Evolutionary conservation across 1,140 invertebrate species (phyloP).

Genomic region (Caenorhabditis inopinata): DNA sequence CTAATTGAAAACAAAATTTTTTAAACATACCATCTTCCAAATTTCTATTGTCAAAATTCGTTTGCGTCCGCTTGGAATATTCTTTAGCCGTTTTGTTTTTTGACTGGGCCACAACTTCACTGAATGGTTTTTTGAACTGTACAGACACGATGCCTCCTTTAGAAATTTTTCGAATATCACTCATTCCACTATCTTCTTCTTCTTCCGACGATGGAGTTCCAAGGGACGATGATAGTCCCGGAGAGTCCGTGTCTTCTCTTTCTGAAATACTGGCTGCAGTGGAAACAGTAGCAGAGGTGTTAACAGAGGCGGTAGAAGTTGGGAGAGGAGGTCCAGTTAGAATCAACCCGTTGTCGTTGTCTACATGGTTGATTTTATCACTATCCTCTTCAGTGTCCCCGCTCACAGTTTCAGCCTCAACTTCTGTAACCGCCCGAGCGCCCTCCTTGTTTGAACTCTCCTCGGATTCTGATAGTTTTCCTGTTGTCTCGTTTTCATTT

Average conservation of each 20-base stretch:
- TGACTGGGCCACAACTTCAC: neutral
- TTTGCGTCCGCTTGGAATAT: neutral
- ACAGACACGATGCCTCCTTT: neutral
- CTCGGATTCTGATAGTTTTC: neutral
- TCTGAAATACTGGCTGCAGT: neutral
- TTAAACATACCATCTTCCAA: neutral
- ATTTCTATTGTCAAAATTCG: neutral
- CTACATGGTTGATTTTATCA: too few species aligned
- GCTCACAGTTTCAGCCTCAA: neutral
- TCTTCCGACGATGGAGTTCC: neutral
- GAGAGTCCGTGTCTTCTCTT: neutral
- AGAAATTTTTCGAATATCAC: neutral
- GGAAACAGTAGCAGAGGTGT: neutral
- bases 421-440: neutral
- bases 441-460: neutral
- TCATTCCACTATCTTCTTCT: neutral
- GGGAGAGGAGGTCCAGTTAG: conserved; percentile 6
- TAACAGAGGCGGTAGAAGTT: neutral
- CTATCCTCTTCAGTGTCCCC: neutral
- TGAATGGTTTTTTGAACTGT: conserved; percentile 6
- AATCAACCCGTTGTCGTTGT: neutral
- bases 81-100: neutral
- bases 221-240: neutral
- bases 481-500: neutral
- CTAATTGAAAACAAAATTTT: too few species aligned